Conservation (phyloP, 2,888 invertebrate genomes). For the Scaptomyza reducta region DNA sequence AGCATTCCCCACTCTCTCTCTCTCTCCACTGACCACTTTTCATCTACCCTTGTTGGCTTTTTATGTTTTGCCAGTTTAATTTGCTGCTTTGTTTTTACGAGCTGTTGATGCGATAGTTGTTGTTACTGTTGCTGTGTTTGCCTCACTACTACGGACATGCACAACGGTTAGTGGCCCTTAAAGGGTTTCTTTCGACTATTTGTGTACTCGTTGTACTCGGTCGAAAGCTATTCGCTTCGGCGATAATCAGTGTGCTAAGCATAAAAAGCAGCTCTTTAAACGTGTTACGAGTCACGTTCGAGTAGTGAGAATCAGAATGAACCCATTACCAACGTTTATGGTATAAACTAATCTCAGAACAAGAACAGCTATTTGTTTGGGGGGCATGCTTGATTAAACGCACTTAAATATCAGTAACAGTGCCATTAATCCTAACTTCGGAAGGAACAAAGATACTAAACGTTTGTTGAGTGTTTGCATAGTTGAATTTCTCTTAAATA, state of each 20-base stretch:
- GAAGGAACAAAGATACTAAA: too few relatives aligned
- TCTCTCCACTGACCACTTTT: neutral
- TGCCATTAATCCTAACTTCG: neutral
- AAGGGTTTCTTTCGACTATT: slow-evolving; percentile 10
- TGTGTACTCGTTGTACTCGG: slow-evolving; percentile 12
- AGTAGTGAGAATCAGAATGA: slow-evolving; percentile 28
- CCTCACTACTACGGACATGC: slow-evolving; percentile 34
- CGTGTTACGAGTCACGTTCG: slow-evolving; percentile 46
- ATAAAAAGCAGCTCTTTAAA: slow-evolving; percentile 56
- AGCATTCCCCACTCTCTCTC: too few relatives aligned
- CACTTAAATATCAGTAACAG: neutral
- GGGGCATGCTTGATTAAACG: neutral
- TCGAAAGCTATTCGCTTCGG: slow-evolving; percentile 24
- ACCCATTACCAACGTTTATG: slow-evolving; percentile 1
- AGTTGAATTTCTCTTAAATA: too few relatives aligned
- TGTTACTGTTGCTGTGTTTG: slow-evolving; percentile 22
- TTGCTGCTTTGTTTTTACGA: slow-evolving; percentile 78
- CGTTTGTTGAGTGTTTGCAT: too few relatives aligned
- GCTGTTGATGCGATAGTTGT: slow-evolving; percentile 74
- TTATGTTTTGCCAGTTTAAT: slow-evolving; percentile 70
- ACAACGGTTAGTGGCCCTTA: slow-evolving; percentile 42
- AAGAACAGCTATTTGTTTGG: neutral
- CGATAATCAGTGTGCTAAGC: slow-evolving; percentile 39
- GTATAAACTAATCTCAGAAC: neutral
- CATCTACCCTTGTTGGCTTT: slow-evolving; percentile 44